Evolutionary conservation across 2,113 vertebrate genomes (phyloP), one percentile per base, ranked within the genome.

Genomic region (Bufo gargarizans): DNA sequence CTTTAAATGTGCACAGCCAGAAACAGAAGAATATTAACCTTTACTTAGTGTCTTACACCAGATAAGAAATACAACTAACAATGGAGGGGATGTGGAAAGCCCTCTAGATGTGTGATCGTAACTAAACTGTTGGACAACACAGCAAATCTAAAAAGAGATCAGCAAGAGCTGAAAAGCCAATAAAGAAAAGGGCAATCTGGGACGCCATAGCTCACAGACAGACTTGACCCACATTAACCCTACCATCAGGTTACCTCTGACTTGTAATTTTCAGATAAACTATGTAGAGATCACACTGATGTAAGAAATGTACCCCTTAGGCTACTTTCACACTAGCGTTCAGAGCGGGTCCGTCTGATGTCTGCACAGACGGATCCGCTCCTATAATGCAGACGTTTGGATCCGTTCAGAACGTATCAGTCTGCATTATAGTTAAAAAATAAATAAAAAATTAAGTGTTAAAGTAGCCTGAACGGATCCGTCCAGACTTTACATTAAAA

Each of bases 101-200:
- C 67, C n/a, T 69, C 22, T 33, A 22, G 11, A 33, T 14, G 13
- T 14, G 22, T 43, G 33, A 3, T 45, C 33, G 45, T 13, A 33
- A 71, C 14, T 14, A 19, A 16, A 74, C n/a, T 9, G 45, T 9
- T 74, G 43, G 71, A 13, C 71, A 74, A 74, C 0, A 55, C 33
- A 33, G 33, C 33, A 33, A 33, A 33, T 33, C 33, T 33, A 33
- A 33, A 33, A 33, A 33, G 33, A 33, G 33, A 33, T 33, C 33
- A 33, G 33, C 33, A 33, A 33, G 33, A 50, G 56, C 20, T 14
- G 53, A 45, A 17, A 80, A 80, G n/a, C 78, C 78, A 80, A 80
- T 80, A 43, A 80, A 80, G 55, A 45, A 43, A 17, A 80, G 78
- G 55, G 55, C 56, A 80, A 43, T 16, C 56, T 58, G 56, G 78